phyloP scores from a whole-genome alignment of 35 echinoderm and acorn worm genomes.

The Antedon bifida region DNA sequence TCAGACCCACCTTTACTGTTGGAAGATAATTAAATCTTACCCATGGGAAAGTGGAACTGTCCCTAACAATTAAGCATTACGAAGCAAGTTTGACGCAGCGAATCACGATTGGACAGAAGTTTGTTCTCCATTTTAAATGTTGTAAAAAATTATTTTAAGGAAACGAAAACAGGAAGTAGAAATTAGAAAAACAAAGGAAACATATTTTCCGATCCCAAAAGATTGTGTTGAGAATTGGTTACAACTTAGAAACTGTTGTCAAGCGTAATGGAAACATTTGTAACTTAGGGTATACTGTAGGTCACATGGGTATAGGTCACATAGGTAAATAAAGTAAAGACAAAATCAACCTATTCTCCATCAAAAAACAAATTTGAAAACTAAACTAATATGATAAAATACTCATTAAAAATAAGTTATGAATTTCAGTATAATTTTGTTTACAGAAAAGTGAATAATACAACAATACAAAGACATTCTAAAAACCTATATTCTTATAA shows the following conservation, averaged over 20 bases:
- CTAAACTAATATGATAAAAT: too few relatives aligned
- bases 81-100: background rate
- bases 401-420: too few relatives aligned
- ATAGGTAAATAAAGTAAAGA: too few relatives aligned
- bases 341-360: too few relatives aligned
- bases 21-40: background rate
- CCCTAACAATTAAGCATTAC: background rate
- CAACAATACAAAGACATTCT: too few relatives aligned
- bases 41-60: background rate
- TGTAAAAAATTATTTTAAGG: background rate
- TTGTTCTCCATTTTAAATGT: background rate
- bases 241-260: background rate
- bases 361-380: too few relatives aligned
- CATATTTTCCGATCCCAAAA: background rate
- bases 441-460: too few relatives aligned
- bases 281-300: too few relatives aligned
- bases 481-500: too few relatives aligned
- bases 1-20: background rate
- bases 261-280: too few relatives aligned
- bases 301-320: too few relatives aligned
- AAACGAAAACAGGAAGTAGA: background rate
- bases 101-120: background rate
- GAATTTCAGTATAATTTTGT: too few relatives aligned
- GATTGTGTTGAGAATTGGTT: background rate
- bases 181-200: background rate